Evolutionary conservation across 2,797 vertebrate genomes (phyloP).

Genomic region (Brachyalestes nurse): DNA sequence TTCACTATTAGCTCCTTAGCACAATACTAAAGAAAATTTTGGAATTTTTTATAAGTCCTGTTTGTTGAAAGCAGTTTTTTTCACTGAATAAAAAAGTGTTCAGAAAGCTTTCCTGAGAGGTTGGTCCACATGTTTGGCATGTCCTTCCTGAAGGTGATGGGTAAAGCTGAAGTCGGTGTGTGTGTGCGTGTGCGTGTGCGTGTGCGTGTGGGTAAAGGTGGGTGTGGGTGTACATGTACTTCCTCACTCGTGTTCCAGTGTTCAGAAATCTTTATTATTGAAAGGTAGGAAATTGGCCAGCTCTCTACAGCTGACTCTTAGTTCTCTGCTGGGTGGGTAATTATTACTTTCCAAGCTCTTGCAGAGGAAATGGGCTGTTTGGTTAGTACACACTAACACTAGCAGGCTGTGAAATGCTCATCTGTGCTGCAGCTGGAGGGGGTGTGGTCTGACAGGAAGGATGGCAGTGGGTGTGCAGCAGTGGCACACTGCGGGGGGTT

Average conservation of each 20-base stretch:
- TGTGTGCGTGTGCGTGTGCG: background rate
- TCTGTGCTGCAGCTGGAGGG: conserved; percentile 65
- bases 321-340: conserved; percentile 21
- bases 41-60: too few relatives aligned
- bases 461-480: conserved; percentile 8
- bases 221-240: background rate
- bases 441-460: conserved; percentile 20
- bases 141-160: background rate
- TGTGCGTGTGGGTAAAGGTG: too few relatives aligned
- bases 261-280: conserved; percentile 2
- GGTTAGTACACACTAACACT: conserved; percentile 46
- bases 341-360: conserved; percentile 36
- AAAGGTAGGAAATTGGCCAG: conserved; percentile 13
- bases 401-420: conserved; percentile 68
- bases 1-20: too few relatives aligned
- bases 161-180: background rate
- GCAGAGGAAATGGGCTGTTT: conserved; percentile 26
- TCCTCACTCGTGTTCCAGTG: background rate
- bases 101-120: background rate
- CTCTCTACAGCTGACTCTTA: conserved; percentile 7
- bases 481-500: conserved; percentile 10
- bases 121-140: background rate
- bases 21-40: too few relatives aligned
- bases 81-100: background rate
- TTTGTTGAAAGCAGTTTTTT: too few relatives aligned